Base-by-base conservation (phyloP, 2,113 vertebrate species). In the Bos indicus region DNA sequence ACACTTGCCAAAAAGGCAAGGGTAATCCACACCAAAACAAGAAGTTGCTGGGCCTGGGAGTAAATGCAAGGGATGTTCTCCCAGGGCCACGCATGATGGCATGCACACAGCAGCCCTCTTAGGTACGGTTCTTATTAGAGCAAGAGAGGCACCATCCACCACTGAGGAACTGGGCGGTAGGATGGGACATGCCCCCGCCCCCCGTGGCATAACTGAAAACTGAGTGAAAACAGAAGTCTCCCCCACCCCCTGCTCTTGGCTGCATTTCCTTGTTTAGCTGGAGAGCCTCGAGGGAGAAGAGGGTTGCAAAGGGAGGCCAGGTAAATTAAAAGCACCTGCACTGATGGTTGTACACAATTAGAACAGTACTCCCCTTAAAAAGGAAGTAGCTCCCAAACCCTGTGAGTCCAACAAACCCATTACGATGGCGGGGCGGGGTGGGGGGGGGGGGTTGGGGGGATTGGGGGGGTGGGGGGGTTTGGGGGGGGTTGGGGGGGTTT, bases 171-270 rank as follows among this genome's bases (percentile, higher is more conserved):
- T 17, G 13, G n/a, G 40, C 30, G 21, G 54, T 26, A 2, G 6
- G 19, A 33, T 28, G 13, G 25, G 62, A 94, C 25, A 19, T 13
- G 2, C 19, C 74, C 56, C 12, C 12, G 17, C 14, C 36, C 60
- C 60, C 48, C 0, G 0, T 0, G 0, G 80, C n/a, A 5, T 43
- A 89, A 60, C 0, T 36, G 67, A 86, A 78, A 51, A 30, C 92
- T 1, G 5, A 43, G n/a, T 60, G 80, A 28, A 7, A 88, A 88
- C 17, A 82, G 54, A 5, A 10, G 19, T 71, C 92, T 3, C 36
- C 0, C 0, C 25, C 52, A 90, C 17, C 28, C 0, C 0, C 23
- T 80, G 78, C 3, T 1, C n/a, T 21, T 87, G 33, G 56, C 56
- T 56, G 21, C 2, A 1, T 57, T 87, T 54, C 77, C 71, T 74